These are phyloP conservation scores for Trematomus bernacchii DNA, from an alignment of 2,797 vertebrate genomes.

Conservation along the genomic window DNA sequence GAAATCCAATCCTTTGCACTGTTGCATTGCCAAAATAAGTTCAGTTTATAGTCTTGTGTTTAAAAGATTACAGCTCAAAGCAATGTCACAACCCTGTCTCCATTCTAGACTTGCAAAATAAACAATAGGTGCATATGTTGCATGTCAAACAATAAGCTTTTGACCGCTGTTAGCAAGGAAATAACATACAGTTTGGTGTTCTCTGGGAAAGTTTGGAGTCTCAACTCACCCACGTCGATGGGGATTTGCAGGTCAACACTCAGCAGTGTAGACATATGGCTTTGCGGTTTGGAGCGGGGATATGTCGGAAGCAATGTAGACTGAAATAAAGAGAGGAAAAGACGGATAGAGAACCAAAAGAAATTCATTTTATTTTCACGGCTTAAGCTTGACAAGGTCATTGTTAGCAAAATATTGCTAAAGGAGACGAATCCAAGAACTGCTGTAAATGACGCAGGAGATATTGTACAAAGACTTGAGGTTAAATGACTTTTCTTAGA, in stretches of 20 bases:
- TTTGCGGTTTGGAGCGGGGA: conserved; percentile 43
- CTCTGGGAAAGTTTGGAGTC: conserved; percentile 45
- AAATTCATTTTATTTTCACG: conserved; percentile 4
- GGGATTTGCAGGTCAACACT: conserved; percentile 50
- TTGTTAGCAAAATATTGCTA: not conserved
- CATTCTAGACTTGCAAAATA: conserved; percentile 60
- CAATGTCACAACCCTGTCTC: conserved; percentile 47
- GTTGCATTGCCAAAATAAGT: conserved; percentile 6
- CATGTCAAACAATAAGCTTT: conserved; percentile 40
- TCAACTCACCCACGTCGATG: conserved; percentile 49
- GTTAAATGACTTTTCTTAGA: conserved; percentile 16
- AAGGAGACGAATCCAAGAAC: conserved; percentile 18
- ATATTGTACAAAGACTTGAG: conserved; percentile 1
- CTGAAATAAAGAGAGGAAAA: conserved; percentile 21
- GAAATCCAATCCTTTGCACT: conserved; percentile 39
- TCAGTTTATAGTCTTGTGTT: conserved; percentile 41
- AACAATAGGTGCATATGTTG: conserved; percentile 42
- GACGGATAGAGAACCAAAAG: conserved; percentile 1
- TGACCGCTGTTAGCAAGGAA: conserved; percentile 20
- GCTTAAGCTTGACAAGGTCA: conserved; percentile 30
- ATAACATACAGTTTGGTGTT: conserved; percentile 23
- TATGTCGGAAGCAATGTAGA: conserved; percentile 42
- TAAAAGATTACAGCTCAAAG: conserved; percentile 29
- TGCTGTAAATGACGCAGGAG: not conserved
- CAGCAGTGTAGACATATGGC: conserved; percentile 51